Percentiles rank a stretch among this genome's conserved stretches.
Evolutionary conservation across 2,888 invertebrate genomes (phyloP).

Genomic region (Parthenolecanium corni): DNA sequence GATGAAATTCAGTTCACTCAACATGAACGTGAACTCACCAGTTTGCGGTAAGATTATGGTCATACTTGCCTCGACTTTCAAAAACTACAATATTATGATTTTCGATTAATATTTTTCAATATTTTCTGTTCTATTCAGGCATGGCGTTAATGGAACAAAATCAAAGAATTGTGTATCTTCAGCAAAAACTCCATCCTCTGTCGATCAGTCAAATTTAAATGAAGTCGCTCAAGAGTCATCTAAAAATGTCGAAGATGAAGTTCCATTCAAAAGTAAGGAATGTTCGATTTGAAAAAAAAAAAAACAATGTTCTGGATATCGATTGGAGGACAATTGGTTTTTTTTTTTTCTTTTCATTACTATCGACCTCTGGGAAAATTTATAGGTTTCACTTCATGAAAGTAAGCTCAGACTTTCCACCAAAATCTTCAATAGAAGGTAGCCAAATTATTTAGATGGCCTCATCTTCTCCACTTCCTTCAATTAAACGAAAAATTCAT

Average conservation of each 20-base stretch:
- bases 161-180: neutral
- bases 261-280: neutral
- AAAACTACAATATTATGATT: too few species aligned
- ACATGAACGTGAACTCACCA: slow-evolving; percentile 50
- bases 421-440: too few species aligned
- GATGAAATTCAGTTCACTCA: slow-evolving; percentile 59
- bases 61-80: neutral
- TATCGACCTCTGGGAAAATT: too few species aligned
- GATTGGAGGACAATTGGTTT: too few species aligned
- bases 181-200: neutral
- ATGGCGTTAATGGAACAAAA: neutral
- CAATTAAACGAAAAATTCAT: too few species aligned
- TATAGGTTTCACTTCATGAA: too few species aligned
- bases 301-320: too few species aligned
- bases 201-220: neutral
- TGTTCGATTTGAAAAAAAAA: too few species aligned
- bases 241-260: neutral
- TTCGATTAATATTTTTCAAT: neutral
- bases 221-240: neutral
- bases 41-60: slow-evolving; percentile 46
- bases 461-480: too few species aligned
- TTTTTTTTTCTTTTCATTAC: too few species aligned
- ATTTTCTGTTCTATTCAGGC: neutral
- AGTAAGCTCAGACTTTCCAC: too few species aligned
- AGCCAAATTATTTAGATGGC: too few species aligned